Base-by-base conservation (phyloP, 2,888 invertebrate genomes). In the Lasioglossum zephyrum region DNA sequence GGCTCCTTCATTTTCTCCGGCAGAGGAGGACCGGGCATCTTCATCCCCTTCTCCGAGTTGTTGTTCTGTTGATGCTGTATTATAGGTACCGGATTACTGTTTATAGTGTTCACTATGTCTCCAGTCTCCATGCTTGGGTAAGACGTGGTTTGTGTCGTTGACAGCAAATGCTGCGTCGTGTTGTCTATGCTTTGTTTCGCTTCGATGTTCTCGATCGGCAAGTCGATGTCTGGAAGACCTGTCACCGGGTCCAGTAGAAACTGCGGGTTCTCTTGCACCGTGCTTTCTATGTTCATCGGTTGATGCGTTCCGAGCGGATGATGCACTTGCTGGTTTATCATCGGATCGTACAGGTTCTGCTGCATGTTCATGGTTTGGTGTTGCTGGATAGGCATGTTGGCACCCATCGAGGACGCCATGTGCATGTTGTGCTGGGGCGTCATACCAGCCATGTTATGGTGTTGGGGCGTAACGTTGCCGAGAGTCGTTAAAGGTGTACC, bases 1-100 rank as follows among this genome's bases (percentile, higher is more conserved):
- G 97, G 97, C 93, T 96, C 96, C 89, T 96, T 96, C 89, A 96
- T 93, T 63, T 92, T 94, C 57, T 93, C 93, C 39, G 90, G 85
- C 36, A 91, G 81, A 41, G 93, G 82, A 49, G 93, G 91, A 9
- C 92, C 92, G 2, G 91, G 81, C 44, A 91, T 81, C 60, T 90
- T 91, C 53, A 86, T 47, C 4, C 44, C 85, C 16, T 85, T 91
- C 2, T 91, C 91, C 3, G 92, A 89, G 76, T 92, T 93, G 6
- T 91, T 86, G 66, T 91, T 83, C 26, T 91, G 89, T 41, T 89
- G 89, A 60, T 87, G 88, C 2, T 87, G 84, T 31, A 91, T 75
- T 44, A 81, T 72, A 72, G 88, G 49, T 66, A 84, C 31, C n/a
- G 89, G n/a, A 41, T 87, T 69, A 2, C 84, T 72, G 63, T 90